phyloP scores from a whole-genome alignment of 2,888 invertebrate genomes.

The Ischnus inquisitorius region DNA sequence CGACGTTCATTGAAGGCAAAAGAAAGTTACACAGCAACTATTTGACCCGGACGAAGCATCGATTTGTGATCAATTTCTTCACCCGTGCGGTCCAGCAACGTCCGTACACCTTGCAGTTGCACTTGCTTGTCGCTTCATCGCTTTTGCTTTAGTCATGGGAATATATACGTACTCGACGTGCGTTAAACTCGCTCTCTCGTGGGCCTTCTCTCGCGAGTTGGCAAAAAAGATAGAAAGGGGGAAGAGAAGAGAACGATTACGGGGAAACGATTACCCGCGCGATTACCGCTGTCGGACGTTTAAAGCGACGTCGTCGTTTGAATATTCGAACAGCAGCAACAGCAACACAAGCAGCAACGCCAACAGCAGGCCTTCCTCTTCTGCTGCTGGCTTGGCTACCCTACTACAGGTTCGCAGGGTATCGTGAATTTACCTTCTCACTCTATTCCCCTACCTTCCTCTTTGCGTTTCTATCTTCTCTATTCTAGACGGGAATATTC shows the following conservation, averaged over 20 bases:
- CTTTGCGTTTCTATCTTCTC: slow-evolving; percentile 37
- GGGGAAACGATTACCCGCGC: slow-evolving; percentile 70
- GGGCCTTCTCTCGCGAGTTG: slow-evolving; percentile 17
- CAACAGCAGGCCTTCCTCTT: slow-evolving; percentile 22
- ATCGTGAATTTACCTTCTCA: slow-evolving; percentile 53
- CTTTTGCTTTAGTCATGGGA: slow-evolving; percentile 12
- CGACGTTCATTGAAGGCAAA: too few species aligned
- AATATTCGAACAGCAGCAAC: slow-evolving; percentile 69
- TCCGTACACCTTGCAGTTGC: slow-evolving; percentile 8
- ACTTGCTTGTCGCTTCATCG: slow-evolving; percentile 7
- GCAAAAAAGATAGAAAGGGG: slow-evolving; percentile 45
- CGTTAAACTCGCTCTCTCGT: slow-evolving; percentile 22
- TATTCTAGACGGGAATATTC: background rate
- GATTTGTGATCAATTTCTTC: background rate
- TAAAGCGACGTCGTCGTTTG: slow-evolving; percentile 71
- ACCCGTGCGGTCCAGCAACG: background rate
- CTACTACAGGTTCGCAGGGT: slow-evolving; percentile 24
- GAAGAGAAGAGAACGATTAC: slow-evolving; percentile 66
- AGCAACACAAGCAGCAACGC: slow-evolving; percentile 46
- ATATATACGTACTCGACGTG: slow-evolving; percentile 18
- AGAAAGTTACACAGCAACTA: too few species aligned
- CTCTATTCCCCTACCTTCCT: slow-evolving; percentile 10
- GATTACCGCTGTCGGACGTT: slow-evolving; percentile 71
- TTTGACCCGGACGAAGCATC: too few species aligned
- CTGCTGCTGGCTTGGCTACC: background rate